These are phyloP conservation scores for Cyprinodon tularosa DNA, from an alignment of 2,113 vertebrate genomes.

Conservation along the genomic window DNA sequence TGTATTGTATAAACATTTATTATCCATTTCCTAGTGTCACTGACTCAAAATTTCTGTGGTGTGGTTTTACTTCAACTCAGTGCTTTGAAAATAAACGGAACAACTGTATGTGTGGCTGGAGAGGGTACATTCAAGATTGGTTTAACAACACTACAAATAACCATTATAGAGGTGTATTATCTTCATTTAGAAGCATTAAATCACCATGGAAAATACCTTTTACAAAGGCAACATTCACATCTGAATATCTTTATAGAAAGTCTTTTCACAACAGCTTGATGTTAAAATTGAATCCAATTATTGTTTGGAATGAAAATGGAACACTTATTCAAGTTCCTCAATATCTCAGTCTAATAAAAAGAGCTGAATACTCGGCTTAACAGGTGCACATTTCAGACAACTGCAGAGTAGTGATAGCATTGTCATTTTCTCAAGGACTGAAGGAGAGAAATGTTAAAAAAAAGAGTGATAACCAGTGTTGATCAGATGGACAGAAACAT, in stretches of 20 bases:
- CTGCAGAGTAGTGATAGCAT: neutral
- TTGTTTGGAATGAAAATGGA: neutral
- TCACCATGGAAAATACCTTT: neutral
- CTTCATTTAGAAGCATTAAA: too few relatives aligned
- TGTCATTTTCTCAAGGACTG: neutral
- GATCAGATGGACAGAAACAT: conserved; percentile 8
- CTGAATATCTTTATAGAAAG: neutral
- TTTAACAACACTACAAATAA: too few relatives aligned
- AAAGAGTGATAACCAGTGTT: neutral
- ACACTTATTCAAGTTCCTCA: neutral
- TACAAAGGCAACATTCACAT: neutral
- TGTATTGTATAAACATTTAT: neutral
- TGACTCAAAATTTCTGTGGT: neutral
- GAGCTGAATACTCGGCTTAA: neutral
- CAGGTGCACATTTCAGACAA: neutral
- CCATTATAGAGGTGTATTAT: too few relatives aligned
- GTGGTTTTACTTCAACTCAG: neutral
- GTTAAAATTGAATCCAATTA: neutral
- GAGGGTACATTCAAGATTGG: neutral
- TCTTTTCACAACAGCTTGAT: neutral
- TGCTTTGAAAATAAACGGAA: neutral
- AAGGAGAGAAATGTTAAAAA: neutral
- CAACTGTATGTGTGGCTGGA: neutral
- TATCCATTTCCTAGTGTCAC: neutral
- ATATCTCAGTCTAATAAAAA: neutral